These are phyloP conservation scores for Urocynchramus pylzowi DNA, from an alignment of 2,113 vertebrate genomes.

Conservation along the genomic window DNA sequence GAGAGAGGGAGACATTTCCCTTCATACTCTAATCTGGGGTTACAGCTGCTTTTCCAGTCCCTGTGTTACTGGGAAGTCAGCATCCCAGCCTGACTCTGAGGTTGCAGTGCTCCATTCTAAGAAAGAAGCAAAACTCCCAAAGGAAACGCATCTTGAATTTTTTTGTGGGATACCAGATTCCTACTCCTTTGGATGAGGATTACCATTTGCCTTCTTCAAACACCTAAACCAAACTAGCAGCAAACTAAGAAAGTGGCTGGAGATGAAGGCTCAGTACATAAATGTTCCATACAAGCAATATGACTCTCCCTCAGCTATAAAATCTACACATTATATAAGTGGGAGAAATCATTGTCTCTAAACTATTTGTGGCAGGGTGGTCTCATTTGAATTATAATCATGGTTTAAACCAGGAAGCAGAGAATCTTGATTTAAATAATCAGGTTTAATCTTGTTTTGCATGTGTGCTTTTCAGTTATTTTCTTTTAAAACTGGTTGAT, in stretches of 20 bases:
- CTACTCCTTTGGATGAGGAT: neutral
- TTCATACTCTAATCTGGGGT: neutral
- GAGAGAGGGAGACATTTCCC: neutral
- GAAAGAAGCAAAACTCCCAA: neutral
- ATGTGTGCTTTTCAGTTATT: constrained; percentile 44
- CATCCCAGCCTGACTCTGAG: neutral
- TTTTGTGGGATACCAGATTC: neutral
- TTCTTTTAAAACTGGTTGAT: constrained; percentile 50
- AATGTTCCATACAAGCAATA: neutral
- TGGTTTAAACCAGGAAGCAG: constrained; percentile 28
- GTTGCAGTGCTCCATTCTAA: neutral
- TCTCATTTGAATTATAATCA: constrained; percentile 43
- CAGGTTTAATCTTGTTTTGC: constrained; percentile 63
- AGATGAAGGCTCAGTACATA: neutral
- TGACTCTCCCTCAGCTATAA: neutral
- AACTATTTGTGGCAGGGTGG: neutral
- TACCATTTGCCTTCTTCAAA: neutral
- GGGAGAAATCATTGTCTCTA: neutral
- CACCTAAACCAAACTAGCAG: neutral
- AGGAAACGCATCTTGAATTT: neutral
- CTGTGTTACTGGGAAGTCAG: neutral
- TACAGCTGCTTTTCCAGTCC: neutral
- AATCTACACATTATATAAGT: neutral
- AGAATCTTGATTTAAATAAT: constrained; percentile 60
- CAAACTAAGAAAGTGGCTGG: neutral